A percentile compares a stretch with the other conserved stretches of the same genome.
phyloP scores from a whole-genome alignment of 35 echinoderm and acorn worm species.

The Chiridota heheva region DNA sequence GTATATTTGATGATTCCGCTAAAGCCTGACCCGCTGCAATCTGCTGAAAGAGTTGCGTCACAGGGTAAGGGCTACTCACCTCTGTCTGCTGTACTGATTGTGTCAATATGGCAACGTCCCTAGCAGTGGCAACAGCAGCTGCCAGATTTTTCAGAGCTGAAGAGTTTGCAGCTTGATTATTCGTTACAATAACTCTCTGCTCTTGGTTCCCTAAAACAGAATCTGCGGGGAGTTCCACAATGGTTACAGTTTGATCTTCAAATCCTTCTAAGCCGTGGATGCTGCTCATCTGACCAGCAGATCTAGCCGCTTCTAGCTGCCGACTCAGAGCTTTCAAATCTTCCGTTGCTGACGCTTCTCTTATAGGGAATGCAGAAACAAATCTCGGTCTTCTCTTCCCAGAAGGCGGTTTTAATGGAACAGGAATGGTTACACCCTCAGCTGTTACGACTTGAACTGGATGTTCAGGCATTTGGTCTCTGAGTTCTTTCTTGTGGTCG shows the following conservation, averaged over 20 bases:
- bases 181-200: constrained; percentile 16
- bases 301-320: background rate
- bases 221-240: constrained; percentile 30
- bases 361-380: background rate
- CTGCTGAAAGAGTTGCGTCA: constrained; percentile 36
- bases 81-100: constrained; percentile 33
- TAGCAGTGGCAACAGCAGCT: constrained; percentile 50
- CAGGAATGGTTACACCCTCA: constrained; percentile 52
- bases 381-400: constrained; percentile 28
- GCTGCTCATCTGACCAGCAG: background rate
- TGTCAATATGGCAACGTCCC: constrained; percentile 34
- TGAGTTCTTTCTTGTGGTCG: constrained; percentile 67
- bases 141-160: constrained; percentile 55
- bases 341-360: background rate
- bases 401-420: constrained; percentile 42
- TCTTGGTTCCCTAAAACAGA: constrained; percentile 17
- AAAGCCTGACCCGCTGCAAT: constrained; percentile 34
- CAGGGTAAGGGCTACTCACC: constrained; percentile 28
- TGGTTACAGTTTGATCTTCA: background rate
- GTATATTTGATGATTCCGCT: background rate
- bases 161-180: constrained; percentile 25
- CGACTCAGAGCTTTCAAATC: constrained; percentile 23
- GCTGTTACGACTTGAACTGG: constrained; percentile 59
- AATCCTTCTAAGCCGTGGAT: constrained; percentile 1
- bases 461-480: constrained; percentile 50